phyloP scores from a whole-genome alignment of 1,140 invertebrate species.

The Geopemphigus sp. region DNA sequence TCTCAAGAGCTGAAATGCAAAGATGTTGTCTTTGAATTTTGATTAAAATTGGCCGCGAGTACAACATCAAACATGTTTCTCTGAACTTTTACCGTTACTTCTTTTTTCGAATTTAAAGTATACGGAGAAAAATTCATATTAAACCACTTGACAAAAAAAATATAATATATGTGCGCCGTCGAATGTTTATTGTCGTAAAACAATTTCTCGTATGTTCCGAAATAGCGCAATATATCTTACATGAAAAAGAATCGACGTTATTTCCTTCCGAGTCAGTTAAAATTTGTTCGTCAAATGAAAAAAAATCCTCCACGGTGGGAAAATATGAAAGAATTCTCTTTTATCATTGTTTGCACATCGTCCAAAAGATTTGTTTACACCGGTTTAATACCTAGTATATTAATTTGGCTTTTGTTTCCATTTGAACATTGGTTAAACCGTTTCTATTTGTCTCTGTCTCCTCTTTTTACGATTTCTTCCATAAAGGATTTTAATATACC shows the following conservation, averaged over 20 bases:
- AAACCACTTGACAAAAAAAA: no score
- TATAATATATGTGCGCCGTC: background rate
- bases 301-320: background rate
- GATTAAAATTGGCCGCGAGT: conserved; percentile 4
- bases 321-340: conserved; percentile 26
- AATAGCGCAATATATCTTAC: background rate
- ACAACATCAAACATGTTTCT: conserved; percentile 6
- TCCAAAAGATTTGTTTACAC: conserved; percentile 29
- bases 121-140: conserved; percentile 1
- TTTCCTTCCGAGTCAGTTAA: background rate
- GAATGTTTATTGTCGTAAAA: conserved; percentile 14
- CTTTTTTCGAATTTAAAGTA: conserved; percentile 2
- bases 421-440: background rate
- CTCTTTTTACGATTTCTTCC: background rate
- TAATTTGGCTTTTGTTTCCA: conserved; percentile 24
- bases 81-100: background rate
- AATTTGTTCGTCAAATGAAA: conserved; percentile 9
- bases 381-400: conserved; percentile 27
- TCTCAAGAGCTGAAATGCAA: background rate
- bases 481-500: background rate
- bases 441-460: background rate
- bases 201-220: background rate
- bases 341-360: conserved; percentile 26
- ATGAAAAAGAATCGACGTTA: background rate
- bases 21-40: background rate